Percentiles rank a stretch among this genome's conserved stretches.
These are phyloP conservation scores for Gandaritis pyraliata DNA, from an alignment of 2,888 invertebrate genomes.

Conservation along the genomic window DNA sequence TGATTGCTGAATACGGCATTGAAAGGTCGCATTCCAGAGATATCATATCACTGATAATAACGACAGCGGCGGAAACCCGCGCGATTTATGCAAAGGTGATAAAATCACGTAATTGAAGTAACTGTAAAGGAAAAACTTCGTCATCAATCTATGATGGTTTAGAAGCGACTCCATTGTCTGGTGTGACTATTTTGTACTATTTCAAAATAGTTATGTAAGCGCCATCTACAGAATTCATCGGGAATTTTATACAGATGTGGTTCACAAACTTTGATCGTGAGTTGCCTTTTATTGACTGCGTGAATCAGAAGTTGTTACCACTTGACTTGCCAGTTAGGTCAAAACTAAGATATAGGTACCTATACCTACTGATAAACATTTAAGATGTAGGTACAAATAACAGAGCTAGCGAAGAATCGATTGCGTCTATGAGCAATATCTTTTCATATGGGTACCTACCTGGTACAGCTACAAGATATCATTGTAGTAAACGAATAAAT, in stretches of 20 bases:
- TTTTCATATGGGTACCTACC: no score
- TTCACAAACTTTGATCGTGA: constrained; percentile 31
- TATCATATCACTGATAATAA: constrained; percentile 36
- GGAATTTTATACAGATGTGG: constrained; percentile 36
- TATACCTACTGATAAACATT: not conserved
- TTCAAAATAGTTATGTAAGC: constrained; percentile 32
- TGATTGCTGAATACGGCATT: constrained; percentile 31
- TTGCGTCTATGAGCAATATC: not conserved
- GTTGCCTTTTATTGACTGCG: constrained; percentile 17
- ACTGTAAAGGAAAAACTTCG: not conserved
- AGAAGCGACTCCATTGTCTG: not conserved
- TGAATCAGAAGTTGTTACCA: constrained; percentile 26
- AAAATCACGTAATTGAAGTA: constrained; percentile 1
- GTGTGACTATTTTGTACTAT: not conserved
- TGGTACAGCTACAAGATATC: no score
- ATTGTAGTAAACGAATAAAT: no score
- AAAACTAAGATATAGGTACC: not conserved
- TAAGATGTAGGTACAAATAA: not conserved
- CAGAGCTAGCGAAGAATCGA: not conserved
- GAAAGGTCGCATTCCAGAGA: constrained; percentile 55
- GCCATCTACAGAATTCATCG: constrained; percentile 48
- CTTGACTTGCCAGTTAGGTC: constrained; percentile 10
- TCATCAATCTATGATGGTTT: not conserved
- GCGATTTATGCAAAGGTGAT: constrained; percentile 11
- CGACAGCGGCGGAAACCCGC: constrained; percentile 1